These are phyloP conservation scores for Chaenocephalus aceratus DNA, from an alignment of 2,113 vertebrate species.

Conservation along the genomic window DNA sequence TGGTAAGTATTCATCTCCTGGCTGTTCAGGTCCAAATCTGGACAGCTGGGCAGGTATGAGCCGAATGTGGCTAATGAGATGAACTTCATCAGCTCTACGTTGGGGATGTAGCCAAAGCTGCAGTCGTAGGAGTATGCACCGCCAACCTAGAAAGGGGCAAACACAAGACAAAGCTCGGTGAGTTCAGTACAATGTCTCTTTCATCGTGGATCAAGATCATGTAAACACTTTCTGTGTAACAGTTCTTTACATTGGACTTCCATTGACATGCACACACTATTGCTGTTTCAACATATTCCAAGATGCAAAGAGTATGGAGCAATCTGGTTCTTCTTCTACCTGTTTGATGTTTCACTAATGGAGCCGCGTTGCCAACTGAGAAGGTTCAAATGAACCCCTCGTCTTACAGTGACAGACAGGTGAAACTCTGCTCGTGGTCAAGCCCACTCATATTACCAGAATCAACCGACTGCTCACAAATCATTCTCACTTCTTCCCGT, in stretches of 20 bases:
- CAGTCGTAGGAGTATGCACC: slow-evolving; percentile 96
- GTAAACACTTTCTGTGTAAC: not conserved
- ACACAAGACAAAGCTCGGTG: not conserved
- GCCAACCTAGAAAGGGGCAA: slow-evolving; percentile 86
- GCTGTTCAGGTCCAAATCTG: slow-evolving; percentile 85
- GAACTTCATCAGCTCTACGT: slow-evolving; percentile 99
- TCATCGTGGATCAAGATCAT: not conserved
- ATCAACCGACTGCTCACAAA: too few species aligned
- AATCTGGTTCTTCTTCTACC: too few species aligned
- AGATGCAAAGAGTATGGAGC: not conserved
- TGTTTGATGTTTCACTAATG: too few species aligned
- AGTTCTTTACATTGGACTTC: too few species aligned
- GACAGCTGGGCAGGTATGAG: slow-evolving; percentile 93
- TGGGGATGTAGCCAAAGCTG: slow-evolving; percentile 97
- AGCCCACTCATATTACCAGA: too few species aligned
- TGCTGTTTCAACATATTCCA: not conserved
- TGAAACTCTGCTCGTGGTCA: too few species aligned
- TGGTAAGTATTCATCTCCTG: slow-evolving; percentile 94
- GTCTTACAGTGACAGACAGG: too few species aligned
- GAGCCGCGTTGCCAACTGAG: too few species aligned
- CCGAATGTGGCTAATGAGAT: slow-evolving; percentile 97
- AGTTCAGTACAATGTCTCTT: not conserved
- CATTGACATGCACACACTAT: not conserved
- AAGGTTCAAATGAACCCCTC: too few species aligned
- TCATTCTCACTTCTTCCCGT: too few species aligned